Evolutionary conservation across 2,797 vertebrate species (phyloP).

Genomic region (Gambelia wislizenii): DNA sequence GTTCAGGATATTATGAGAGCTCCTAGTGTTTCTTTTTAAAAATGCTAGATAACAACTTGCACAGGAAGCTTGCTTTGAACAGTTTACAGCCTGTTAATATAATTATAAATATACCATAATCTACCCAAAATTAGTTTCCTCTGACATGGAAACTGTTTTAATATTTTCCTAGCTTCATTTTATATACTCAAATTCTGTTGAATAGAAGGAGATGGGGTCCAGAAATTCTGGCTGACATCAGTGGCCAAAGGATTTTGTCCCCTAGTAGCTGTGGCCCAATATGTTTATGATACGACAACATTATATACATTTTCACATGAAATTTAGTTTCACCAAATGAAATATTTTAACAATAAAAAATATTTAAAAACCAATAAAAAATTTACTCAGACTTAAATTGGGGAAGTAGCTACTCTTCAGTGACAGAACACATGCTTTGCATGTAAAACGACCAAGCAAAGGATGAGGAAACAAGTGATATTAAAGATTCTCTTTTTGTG

Average conservation of each 20-base stretch:
- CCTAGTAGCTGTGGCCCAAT: background rate
- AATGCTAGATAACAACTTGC: conserved; percentile 21
- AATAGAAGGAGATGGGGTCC: too few species aligned
- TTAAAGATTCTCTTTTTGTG: background rate
- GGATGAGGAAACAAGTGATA: background rate
- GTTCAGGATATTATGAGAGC: background rate
- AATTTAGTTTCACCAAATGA: background rate
- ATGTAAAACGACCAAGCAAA: background rate
- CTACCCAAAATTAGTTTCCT: too few species aligned
- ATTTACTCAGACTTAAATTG: too few species aligned
- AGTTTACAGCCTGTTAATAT: conserved; percentile 11
- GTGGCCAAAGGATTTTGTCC: background rate
- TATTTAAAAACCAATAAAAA: too few species aligned
- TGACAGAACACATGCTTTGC: background rate
- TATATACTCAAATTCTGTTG: too few species aligned
- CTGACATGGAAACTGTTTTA: too few species aligned
- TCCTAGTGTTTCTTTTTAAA: background rate
- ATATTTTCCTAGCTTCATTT: too few species aligned
- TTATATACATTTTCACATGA: background rate
- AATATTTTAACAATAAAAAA: background rate
- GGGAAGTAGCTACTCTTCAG: background rate
- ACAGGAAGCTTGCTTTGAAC: conserved; percentile 1
- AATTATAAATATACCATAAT: conserved; percentile 30
- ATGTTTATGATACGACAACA: background rate
- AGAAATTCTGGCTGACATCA: background rate